phyloP scores from a whole-genome alignment of 2,888 invertebrate genomes.

The Nephrotoma appendiculata region DNA sequence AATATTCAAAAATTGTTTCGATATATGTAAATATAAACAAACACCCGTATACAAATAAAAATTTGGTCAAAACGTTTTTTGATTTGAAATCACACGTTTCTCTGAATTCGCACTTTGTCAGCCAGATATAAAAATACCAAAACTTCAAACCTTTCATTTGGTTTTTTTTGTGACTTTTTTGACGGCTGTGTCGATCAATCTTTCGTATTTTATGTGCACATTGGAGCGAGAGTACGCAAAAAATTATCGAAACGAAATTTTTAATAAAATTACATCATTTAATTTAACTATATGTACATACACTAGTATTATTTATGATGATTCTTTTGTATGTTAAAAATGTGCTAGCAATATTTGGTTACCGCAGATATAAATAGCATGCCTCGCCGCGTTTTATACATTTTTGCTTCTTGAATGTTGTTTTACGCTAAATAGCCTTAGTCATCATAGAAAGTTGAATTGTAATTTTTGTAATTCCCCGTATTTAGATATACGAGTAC shows the following conservation, averaged over 20 bases:
- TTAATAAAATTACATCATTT: not conserved
- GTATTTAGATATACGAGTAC: not conserved
- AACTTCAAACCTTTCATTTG: not conserved
- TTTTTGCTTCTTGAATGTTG: not conserved
- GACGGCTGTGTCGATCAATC: not conserved
- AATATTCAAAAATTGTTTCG: too few relatives aligned
- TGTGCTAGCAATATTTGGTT: not conserved
- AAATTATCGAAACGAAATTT: not conserved
- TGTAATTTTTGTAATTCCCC: not conserved
- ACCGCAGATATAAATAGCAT: not conserved
- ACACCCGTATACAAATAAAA: not conserved
- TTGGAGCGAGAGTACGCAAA: not conserved
- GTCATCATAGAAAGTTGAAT: not conserved
- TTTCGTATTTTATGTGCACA: not conserved
- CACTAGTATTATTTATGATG: not conserved
- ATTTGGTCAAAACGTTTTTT: not conserved
- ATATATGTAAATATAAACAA: too few relatives aligned
- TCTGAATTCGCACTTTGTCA: not conserved
- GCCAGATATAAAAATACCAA: not conserved
- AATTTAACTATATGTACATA: not conserved
- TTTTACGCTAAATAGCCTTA: not conserved
- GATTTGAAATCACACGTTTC: not conserved
- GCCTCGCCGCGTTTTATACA: not conserved
- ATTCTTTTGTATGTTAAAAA: not conserved
- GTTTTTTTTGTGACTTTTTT: not conserved